These are phyloP conservation scores for Mythimna pallens DNA, from an alignment of 2,888 invertebrate genomes.

Conservation along the genomic window DNA sequence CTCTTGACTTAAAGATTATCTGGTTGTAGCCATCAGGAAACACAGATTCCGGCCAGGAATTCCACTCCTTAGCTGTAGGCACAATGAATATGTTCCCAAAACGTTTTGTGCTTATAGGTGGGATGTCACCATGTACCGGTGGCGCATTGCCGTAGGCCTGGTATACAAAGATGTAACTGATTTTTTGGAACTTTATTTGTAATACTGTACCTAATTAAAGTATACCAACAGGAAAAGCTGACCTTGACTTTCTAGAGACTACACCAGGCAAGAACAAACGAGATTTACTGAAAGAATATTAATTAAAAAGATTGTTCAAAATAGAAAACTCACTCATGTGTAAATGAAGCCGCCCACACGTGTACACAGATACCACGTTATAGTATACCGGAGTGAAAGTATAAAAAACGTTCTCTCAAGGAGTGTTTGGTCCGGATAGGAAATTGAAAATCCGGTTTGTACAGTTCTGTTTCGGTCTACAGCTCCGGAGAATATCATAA, in stretches of 20 bases:
- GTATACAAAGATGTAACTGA: too few relatives aligned
- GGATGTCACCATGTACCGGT: too few relatives aligned
- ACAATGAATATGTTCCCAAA: too few relatives aligned
- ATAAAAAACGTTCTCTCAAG: slow-evolving; percentile 58
- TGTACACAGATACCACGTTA: slow-evolving; percentile 14
- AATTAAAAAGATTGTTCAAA: slow-evolving; percentile 8
- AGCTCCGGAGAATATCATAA: slow-evolving; percentile 54
- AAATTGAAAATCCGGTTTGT: slow-evolving; percentile 72
- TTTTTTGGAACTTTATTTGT: not conserved
- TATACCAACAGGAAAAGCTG: not conserved
- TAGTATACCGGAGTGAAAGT: slow-evolving; percentile 43
- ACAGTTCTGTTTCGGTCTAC: slow-evolving; percentile 58
- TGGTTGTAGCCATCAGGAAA: too few relatives aligned
- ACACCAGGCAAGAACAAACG: not conserved
- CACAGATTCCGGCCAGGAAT: too few relatives aligned
- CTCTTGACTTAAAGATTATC: too few relatives aligned
- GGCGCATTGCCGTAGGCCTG: too few relatives aligned
- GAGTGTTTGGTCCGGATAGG: slow-evolving; percentile 67
- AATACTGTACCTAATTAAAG: not conserved
- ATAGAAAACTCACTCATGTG: slow-evolving; percentile 33
- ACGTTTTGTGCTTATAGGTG: too few relatives aligned
- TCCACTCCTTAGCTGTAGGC: too few relatives aligned
- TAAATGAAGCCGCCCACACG: not conserved
- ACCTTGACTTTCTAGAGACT: not conserved
- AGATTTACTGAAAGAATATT: slow-evolving; percentile 7